Base-by-base conservation (phyloP, 2,113 vertebrate species). In the Onychostoma macrolepis region DNA sequence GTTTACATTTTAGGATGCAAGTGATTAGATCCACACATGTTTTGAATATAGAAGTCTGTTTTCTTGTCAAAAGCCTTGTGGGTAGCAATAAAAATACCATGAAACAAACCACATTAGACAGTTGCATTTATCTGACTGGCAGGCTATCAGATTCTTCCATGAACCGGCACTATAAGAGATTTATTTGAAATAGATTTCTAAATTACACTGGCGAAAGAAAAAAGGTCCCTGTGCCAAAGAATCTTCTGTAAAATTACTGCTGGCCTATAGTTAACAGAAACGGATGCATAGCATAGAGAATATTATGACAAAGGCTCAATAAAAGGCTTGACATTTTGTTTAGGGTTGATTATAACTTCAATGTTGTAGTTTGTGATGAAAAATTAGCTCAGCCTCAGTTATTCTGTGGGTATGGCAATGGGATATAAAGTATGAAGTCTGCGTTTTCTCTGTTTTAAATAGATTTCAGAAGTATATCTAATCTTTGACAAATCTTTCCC, bases 271-370 rank as follows among this genome's bases (percentile, higher is more conserved):
- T 77, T 84, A 86, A 87, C 67, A 72, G 89, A 65, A 89, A 90
- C 87, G 89, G 86, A 79, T 78, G 86, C 85, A 87, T 90, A 85
- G 88, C 88, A 48, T 89, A 89, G 87, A 84, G 78, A 88, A 80
- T 83, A 8, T 56, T 33, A 7, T 75, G 50, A 85, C 86, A 88
- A 79, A 86, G 84, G 45, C 69, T 86, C 88, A 85, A 71, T 74
- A 69, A 75, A 21, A 77, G 76, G 75, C 76, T 93, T 93, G 90
- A 89, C 89, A 89, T 81, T 30, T 87, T 87, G 41, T 76, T 28
- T 28, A 76, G 74, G 41, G 83, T 86, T 76, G 91, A 90, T 91
- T 92, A 94, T 92, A 88, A 43, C 24, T 88, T 86, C 84, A 91
- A 48, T 28, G 19, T 81, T 75, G 53, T 6, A 79, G 38, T 83